These are phyloP conservation scores for Pyrochroa serraticornis DNA, from an alignment of 2,888 invertebrate genomes.

Conservation along the genomic window DNA sequence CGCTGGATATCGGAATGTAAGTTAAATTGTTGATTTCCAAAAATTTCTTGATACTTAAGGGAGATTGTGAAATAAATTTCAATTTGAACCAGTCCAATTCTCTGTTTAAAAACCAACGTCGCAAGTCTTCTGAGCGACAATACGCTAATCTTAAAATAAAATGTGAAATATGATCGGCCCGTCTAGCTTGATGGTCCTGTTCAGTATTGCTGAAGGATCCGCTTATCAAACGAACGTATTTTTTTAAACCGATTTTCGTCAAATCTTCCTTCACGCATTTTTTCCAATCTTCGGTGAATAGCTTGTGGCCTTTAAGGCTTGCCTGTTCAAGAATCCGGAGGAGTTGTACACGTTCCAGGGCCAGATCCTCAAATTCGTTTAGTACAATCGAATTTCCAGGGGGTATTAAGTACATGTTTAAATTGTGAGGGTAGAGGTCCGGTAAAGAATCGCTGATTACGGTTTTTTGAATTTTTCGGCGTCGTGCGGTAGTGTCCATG, in stretches of 20 bases:
- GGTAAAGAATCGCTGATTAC: conserved; percentile 53
- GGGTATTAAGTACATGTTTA: conserved; percentile 79
- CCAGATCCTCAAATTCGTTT: conserved; percentile 86
- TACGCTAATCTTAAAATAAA: conserved; percentile 91
- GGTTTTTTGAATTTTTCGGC: conserved; percentile 43
- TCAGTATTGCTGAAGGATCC: conserved; percentile 63
- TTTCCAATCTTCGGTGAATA: conserved; percentile 72
- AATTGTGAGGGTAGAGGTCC: conserved; percentile 73
- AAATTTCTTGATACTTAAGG: conserved; percentile 69
- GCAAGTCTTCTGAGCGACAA: conserved; percentile 83
- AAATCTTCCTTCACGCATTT: conserved; percentile 69
- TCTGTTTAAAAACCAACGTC: conserved; percentile 85
- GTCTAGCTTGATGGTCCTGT: conserved; percentile 69
- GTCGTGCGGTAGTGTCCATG: conserved; percentile 47
- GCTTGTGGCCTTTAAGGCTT: conserved; percentile 67
- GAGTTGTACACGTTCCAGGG: conserved; percentile 81
- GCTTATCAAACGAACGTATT: conserved; percentile 67
- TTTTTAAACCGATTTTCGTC: conserved; percentile 70
- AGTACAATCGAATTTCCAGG: conserved; percentile 77
- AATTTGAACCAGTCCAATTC: conserved; percentile 91
- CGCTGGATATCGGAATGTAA: conserved; percentile 69
- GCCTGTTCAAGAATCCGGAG: conserved; percentile 79
- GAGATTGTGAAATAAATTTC: conserved; percentile 69
- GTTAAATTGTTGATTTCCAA: conserved; percentile 71
- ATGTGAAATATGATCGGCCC: conserved; percentile 89